Conservation (phyloP, 2,888 invertebrate species). For the Apocheima hispidaria region DNA sequence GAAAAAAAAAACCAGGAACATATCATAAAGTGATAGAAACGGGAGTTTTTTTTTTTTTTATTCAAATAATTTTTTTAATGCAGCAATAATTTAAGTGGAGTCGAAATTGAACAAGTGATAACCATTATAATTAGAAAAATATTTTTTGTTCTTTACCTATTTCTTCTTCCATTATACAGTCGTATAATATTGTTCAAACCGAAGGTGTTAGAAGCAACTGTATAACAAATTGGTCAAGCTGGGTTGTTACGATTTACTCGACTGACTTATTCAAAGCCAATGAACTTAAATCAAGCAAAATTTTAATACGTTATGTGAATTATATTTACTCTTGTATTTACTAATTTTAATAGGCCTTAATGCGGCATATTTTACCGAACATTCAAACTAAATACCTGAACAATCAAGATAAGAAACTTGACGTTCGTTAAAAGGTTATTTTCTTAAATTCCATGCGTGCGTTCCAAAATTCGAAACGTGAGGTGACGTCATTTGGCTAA, state of each 20-base stretch:
- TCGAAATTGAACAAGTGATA: no score
- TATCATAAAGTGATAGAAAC: no score
- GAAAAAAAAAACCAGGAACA: no score
- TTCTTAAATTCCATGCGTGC: conserved; percentile 46
- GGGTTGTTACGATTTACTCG: neutral
- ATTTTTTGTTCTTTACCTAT: conserved; percentile 2
- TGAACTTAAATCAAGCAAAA: no score
- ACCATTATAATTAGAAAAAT: neutral
- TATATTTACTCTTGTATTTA: neutral
- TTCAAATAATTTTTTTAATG: no score
- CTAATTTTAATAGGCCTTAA: conserved; percentile 19
- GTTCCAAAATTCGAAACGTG: conserved; percentile 58
- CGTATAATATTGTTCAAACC: no score
- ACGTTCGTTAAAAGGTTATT: conserved; percentile 40
- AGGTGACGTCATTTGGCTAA: conserved; percentile 56
- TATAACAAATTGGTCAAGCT: neutral
- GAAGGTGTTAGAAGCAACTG: neutral
- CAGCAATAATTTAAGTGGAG: no score
- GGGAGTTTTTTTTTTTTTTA: no score
- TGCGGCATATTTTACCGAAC: conserved; percentile 9
- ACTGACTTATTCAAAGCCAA: neutral
- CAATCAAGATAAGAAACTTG: conserved; percentile 41
- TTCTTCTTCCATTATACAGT: neutral
- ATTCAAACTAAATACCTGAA: conserved; percentile 24
- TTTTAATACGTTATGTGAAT: no score